Percentiles rank a stretch among this genome's conserved stretches.
phyloP scores from a whole-genome alignment of 2,113 vertebrate genomes.

The Lophura nycthemera region DNA sequence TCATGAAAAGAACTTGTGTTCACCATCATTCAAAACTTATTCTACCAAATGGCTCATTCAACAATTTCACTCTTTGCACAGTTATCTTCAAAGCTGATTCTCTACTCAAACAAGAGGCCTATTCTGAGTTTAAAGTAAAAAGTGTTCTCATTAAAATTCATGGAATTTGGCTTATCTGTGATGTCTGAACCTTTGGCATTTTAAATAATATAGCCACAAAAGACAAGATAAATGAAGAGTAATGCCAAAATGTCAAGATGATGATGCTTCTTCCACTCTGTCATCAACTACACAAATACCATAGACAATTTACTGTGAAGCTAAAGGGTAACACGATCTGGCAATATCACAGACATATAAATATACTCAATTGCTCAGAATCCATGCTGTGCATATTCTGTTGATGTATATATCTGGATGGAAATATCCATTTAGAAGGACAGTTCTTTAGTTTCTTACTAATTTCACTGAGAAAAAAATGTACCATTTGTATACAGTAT shows the following conservation, averaged over 20 bases:
- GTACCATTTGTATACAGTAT: background rate
- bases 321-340: background rate
- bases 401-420: background rate
- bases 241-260: slow-evolving; percentile 65
- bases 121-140: slow-evolving; percentile 41
- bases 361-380: background rate
- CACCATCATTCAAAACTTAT: slow-evolving; percentile 2
- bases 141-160: slow-evolving; percentile 54
- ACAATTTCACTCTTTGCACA: background rate
- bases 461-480: background rate
- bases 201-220: slow-evolving; percentile 51
- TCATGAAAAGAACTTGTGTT: background rate
- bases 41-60: slow-evolving; percentile 23
- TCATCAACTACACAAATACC: slow-evolving; percentile 29
- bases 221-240: slow-evolving; percentile 41
- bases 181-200: slow-evolving; percentile 60
- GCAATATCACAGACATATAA: background rate
- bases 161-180: slow-evolving; percentile 53
- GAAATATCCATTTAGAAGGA: background rate
- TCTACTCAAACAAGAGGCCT: slow-evolving; percentile 37
- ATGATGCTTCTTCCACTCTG: slow-evolving; percentile 7
- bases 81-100: slow-evolving; percentile 48
- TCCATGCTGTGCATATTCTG: background rate
- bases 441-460: background rate
- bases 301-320: background rate